Base-by-base conservation (phyloP, 2,797 vertebrate species). In the Galago senegalensis region DNA sequence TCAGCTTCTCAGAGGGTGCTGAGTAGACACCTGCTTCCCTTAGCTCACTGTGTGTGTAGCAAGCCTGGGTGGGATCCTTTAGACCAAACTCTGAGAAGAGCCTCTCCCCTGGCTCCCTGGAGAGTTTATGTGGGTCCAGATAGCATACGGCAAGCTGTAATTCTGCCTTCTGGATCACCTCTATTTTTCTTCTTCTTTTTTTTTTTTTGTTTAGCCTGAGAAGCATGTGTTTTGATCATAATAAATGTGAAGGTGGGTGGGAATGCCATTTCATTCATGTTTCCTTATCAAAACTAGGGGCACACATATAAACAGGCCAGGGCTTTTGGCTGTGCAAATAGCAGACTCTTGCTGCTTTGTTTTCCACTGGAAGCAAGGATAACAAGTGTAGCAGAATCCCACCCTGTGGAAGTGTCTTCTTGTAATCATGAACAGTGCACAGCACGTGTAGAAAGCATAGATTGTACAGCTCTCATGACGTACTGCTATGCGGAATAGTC, bases 121-220 rank as follows among this genome's bases (percentile, higher is more conserved):
- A 96, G 98, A 95, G 96, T 93, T 91, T 93, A 92, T 1, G 12
- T 97, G 98, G 98, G 96, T 98, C 98, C 98, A 5, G 4, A 94
- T 98, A 98, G 98, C 93, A 9, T 88, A 96, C 87, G 92, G 80
- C 3, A 0, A 96, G 96, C 96, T 95, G 91, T 97, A 97, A 98
- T 98, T 98, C 98, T 95, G 91, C 96, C 94, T 93, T 93, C 88
- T 60, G 93, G 97, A 98, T 98, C 93, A 91, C 94, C 70, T 89
- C 70, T 96, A 13, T 89, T 90, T 63, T 90, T 63, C 60, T 97
- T 91, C 34, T 34, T 34, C 34, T 34, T 34, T 34, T 34, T 34
- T 34, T 34, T 95, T 76, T 46, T 81, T 31, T 95, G 73, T 46
- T 81, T 31, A 95, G 92, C 92, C 87, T 97, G 90, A 92, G 93